A percentile compares a stretch with the other conserved stretches of the same genome.
Evolutionary conservation across 2,797 vertebrate genomes (phyloP).

Genomic region (Lindbergichthys nudifrons): DNA sequence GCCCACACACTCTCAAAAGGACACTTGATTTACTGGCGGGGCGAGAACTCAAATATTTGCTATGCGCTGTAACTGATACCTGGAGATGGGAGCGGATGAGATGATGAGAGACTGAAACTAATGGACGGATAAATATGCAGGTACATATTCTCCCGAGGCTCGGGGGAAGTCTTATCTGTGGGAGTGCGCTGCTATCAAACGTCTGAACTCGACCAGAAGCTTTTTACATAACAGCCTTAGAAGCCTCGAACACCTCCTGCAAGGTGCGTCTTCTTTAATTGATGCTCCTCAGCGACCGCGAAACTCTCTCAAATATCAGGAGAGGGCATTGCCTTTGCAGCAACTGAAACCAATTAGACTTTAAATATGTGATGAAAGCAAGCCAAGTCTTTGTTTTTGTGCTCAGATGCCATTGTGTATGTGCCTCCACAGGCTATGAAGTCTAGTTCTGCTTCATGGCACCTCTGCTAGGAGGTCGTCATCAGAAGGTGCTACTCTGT

Average conservation of each 20-base stretch:
- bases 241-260: constrained; percentile 33
- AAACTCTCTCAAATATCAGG: constrained; percentile 23
- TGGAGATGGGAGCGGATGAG: constrained; percentile 46
- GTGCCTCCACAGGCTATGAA: constrained; percentile 31
- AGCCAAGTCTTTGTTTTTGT: constrained; percentile 16
- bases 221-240: constrained; percentile 44
- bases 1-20: constrained; percentile 46
- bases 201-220: constrained; percentile 32
- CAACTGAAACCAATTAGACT: constrained; percentile 47
- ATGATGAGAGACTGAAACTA: constrained; percentile 56
- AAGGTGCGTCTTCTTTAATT: constrained; percentile 43
- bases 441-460: constrained; percentile 38
- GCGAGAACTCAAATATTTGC: constrained; percentile 59
- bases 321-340: constrained; percentile 28
- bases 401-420: constrained; percentile 14
- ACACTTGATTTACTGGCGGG: constrained; percentile 39
- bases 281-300: constrained; percentile 37
- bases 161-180: constrained; percentile 39
- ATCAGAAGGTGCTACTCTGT: constrained; percentile 55
- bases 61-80: constrained; percentile 41
- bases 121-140: constrained; percentile 68
- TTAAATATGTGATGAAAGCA: constrained; percentile 46
- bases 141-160: constrained; percentile 45
- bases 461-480: constrained; percentile 57
- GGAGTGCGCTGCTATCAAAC: constrained; percentile 36